A percentile compares a stretch with the other conserved stretches of the same genome.
Conservation (phyloP, 1,140 invertebrate genomes). For the Linepithema humile region DNA sequence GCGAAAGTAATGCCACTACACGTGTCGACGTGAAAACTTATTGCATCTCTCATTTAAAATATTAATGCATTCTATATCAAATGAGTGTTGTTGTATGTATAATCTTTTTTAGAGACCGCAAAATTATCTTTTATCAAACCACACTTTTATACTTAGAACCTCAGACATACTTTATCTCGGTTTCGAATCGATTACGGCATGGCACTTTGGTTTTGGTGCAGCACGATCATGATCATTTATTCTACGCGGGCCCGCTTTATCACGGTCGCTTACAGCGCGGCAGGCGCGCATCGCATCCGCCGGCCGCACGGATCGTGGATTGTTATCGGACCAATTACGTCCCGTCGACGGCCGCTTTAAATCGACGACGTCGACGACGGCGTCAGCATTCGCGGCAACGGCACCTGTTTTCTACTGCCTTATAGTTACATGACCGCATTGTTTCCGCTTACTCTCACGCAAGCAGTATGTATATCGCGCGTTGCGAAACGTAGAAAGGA, state of each 20-base stretch:
- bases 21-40: no score
- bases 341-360: slow-evolving; percentile 41
- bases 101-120: no score
- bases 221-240: slow-evolving; percentile 38
- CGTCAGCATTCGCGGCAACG: slow-evolving; percentile 19
- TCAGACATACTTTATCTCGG: neutral
- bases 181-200: neutral
- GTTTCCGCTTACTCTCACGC: neutral
- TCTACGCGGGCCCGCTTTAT: slow-evolving; percentile 35
- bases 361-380: slow-evolving; percentile 23
- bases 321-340: slow-evolving; percentile 51
- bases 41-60: no score
- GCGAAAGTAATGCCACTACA: no score
- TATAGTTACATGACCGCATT: slow-evolving; percentile 2
- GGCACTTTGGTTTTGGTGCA: neutral
- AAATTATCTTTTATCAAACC: neutral
- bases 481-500: neutral
- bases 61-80: no score
- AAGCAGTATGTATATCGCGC: neutral
- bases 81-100: no score
- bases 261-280: slow-evolving; percentile 30
- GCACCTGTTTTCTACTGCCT: neutral
- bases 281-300: slow-evolving; percentile 40
- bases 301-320: slow-evolving; percentile 40
- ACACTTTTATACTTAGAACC: neutral